A percentile compares a stretch with the other conserved stretches of the same genome.
These are phyloP conservation scores for Mus pahari DNA, from an alignment of 2,113 vertebrate genomes.

Conservation along the genomic window DNA sequence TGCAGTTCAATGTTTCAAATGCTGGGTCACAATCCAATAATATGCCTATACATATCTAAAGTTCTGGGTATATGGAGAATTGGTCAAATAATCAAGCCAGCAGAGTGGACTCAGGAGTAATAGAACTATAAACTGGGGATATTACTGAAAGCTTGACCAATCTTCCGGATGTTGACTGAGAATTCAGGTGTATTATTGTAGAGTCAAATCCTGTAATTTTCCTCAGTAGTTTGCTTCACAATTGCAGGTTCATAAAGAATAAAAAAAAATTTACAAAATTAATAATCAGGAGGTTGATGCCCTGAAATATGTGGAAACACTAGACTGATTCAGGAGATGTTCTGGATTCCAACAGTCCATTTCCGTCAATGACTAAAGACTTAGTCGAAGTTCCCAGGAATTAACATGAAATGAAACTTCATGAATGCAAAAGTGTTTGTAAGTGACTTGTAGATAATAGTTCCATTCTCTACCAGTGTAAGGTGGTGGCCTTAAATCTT, in stretches of 20 bases:
- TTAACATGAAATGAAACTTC: constrained; percentile 83
- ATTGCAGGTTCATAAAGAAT: constrained; percentile 44
- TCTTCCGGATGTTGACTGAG: neutral
- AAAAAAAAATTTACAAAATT: neutral
- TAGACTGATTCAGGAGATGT: constrained; percentile 78
- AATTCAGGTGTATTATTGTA: constrained; percentile 38
- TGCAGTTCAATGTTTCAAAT: neutral
- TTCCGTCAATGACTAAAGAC: constrained; percentile 13
- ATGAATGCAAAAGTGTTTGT: constrained; percentile 86
- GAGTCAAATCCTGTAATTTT: constrained; percentile 22
- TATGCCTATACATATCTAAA: neutral
- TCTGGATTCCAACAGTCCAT: constrained; percentile 36
- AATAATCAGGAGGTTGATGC: constrained; percentile 41
- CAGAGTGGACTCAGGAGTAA: neutral
- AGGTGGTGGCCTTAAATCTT: constrained; percentile 80
- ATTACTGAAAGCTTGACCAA: neutral
- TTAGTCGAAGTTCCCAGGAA: constrained; percentile 74
- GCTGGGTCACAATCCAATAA: neutral
- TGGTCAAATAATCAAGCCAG: constrained; percentile 35
- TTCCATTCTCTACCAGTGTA: constrained; percentile 79
- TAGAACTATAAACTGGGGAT: neutral
- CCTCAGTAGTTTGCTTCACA: constrained; percentile 55
- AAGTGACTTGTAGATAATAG: constrained; percentile 84
- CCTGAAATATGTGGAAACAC: constrained; percentile 81
- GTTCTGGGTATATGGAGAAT: neutral